phyloP scores from a whole-genome alignment of 1,140 invertebrate species.

The Notospermus geniculatus region DNA sequence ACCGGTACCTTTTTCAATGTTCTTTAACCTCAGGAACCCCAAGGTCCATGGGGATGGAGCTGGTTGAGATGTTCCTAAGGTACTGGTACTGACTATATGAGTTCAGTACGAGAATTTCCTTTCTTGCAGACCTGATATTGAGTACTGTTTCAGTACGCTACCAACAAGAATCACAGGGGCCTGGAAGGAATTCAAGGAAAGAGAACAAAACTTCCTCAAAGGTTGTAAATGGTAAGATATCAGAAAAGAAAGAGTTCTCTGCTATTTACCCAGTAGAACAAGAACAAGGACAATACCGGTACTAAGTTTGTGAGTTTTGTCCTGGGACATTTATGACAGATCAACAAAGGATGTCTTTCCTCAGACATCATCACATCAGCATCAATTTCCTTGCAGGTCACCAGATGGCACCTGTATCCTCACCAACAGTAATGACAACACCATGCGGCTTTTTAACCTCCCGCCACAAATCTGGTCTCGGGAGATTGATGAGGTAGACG shows the following conservation, averaged over 20 bases:
- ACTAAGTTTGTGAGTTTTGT: not conserved
- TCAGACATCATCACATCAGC: not conserved
- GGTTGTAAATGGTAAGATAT: conserved; percentile 30
- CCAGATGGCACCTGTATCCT: conserved; percentile 83
- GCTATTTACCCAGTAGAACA: too few relatives aligned
- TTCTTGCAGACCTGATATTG: not conserved
- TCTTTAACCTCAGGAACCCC: too few relatives aligned
- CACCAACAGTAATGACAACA: conserved; percentile 74
- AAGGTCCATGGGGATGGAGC: too few relatives aligned
- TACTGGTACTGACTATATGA: too few relatives aligned
- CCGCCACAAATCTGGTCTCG: conserved; percentile 56
- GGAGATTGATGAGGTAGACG: conserved; percentile 8
- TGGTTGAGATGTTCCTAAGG: too few relatives aligned
- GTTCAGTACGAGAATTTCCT: not conserved
- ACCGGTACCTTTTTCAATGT: too few relatives aligned
- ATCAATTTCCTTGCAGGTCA: conserved; percentile 33
- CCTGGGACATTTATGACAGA: not conserved
- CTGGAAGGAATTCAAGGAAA: not conserved
- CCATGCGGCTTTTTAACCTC: conserved; percentile 75
- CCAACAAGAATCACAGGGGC: not conserved
- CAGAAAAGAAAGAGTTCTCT: too few relatives aligned
- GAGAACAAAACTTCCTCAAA: conserved; percentile 27
- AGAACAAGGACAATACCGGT: not conserved
- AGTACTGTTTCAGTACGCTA: not conserved
- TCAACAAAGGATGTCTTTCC: not conserved